These are phyloP conservation scores for Antrozous pallidus DNA, from an alignment of 2,797 vertebrate species.

Conservation along the genomic window DNA sequence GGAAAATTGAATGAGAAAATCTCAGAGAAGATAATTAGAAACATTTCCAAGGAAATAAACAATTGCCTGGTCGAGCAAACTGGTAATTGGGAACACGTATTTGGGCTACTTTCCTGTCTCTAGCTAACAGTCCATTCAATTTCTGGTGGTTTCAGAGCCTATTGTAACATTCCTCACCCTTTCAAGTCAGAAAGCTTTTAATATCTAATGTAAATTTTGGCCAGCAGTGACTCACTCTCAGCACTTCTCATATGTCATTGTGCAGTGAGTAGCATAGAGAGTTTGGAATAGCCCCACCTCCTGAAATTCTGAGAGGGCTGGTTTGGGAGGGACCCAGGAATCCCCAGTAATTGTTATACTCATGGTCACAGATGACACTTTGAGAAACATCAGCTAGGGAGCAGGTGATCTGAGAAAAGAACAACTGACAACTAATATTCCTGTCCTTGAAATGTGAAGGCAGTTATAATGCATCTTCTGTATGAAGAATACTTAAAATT, in stretches of 20 bases:
- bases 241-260: neutral
- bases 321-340: neutral
- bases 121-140: neutral
- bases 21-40: neutral
- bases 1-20: neutral
- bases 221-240: neutral
- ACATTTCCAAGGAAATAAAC: neutral
- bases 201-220: neutral
- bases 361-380: neutral
- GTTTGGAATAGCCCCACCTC: neutral
- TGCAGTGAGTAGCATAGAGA: neutral
- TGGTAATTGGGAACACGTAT: neutral
- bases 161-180: neutral
- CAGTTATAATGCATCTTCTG: neutral
- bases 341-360: neutral
- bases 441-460: neutral
- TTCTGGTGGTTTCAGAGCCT: neutral
- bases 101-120: neutral
- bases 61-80: neutral
- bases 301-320: neutral
- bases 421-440: neutral
- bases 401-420: neutral
- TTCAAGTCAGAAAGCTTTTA: conserved; percentile 21
- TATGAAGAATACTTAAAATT: neutral
- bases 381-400: neutral